A percentile compares a stretch with the other conserved stretches of the same genome.
phyloP scores from a whole-genome alignment of 2,888 invertebrate genomes.

The Myopa testacea region DNA sequence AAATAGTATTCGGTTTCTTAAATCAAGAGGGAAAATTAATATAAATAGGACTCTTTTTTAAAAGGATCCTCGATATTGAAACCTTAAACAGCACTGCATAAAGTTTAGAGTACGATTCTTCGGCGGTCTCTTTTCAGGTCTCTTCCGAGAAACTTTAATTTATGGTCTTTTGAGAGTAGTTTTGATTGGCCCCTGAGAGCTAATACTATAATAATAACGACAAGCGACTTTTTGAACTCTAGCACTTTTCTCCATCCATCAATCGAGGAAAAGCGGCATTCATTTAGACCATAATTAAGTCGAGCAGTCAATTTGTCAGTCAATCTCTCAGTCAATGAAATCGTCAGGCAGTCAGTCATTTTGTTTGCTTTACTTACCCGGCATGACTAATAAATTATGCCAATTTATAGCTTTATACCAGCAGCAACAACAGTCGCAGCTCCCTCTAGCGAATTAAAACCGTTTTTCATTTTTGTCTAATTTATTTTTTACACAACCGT shows the following conservation, averaged over 20 bases:
- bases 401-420: conserved; percentile 26
- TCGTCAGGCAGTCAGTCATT: conserved; percentile 3
- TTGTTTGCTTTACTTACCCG: conserved; percentile 2
- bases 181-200: too few relatives aligned
- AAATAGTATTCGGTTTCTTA: too few relatives aligned
- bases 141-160: too few relatives aligned
- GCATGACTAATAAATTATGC: conserved; percentile 35
- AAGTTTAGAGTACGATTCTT: too few relatives aligned
- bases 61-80: too few relatives aligned
- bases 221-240: too few relatives aligned
- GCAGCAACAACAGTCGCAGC: conserved; percentile 3
- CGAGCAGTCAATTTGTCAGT: background rate
- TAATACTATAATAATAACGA: too few relatives aligned
- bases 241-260: background rate
- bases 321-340: background rate
- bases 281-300: background rate
- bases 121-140: too few relatives aligned
- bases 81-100: too few relatives aligned
- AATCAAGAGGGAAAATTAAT: too few relatives aligned
- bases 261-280: background rate
- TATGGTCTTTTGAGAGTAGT: too few relatives aligned
- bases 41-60: too few relatives aligned
- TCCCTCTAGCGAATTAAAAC: conserved; percentile 6
- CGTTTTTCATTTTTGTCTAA: conserved; percentile 13
- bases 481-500: conserved; percentile 24